Base-by-base conservation (phyloP, 2,888 invertebrate species). In the Xestia xanthographa region DNA sequence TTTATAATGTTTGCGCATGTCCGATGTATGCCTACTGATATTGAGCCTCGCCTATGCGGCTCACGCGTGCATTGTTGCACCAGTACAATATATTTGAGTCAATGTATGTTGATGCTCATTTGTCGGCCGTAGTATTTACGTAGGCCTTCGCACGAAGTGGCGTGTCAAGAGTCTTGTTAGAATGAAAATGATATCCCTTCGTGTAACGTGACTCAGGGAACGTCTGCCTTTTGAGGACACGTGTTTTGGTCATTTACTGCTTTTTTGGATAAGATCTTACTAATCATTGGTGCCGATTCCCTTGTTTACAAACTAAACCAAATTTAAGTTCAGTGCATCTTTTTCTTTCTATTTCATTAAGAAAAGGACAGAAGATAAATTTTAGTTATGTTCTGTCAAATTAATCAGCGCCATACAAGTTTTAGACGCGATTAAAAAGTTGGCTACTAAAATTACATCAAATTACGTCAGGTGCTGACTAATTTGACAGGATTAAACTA, bases 21-120 rank as follows among this genome's bases (percentile, higher is more conserved):
- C 76, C 79, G 75, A 87, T 87, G 81, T 77, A 77, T 76, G 83
- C 69, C 75, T 77, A 79, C 75, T 77, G 75, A 80, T 76, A 78
- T 62, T 67, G 66, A 53, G 67, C 62, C 43, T 83, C 71, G 84
- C 77, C 84, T 86, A 90, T 88, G 87, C 90, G 75, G 62, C 80
- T 85, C 89, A 89, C 88, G 85, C 85, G 5, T 73, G 85, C 82
- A 85, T 85, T 82, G 83, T 83, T 82, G 85, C 85, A 75, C 70
- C 67, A 62, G 62, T 66, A 82, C 84, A 84, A 83, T 83, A 84
- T 81, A 78, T 84, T 76, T 70, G 41, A 84, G 60, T 76, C 81
- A 76, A 78, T 67, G 62, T 66, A 75, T 75, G 72, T 67, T 68
- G 72, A 71, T 69, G 41, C 50, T 80, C 65, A 83, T 69, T 69